phyloP scores from a whole-genome alignment of 2,888 invertebrate species.

The Scaptomyza polygonia region DNA sequence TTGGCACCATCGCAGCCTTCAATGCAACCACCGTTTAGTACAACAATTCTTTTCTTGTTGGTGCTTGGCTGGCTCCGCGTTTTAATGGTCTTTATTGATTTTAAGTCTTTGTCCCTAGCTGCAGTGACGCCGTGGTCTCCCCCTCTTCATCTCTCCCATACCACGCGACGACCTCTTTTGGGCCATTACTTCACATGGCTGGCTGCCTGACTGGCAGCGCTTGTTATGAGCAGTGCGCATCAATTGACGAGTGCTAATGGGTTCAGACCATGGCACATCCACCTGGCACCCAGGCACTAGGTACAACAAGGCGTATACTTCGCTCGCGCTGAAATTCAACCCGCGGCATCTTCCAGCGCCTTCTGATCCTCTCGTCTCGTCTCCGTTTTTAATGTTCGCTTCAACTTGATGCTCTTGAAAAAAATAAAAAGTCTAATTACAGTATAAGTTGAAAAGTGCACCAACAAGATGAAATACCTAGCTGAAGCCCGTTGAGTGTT shows the following conservation, averaged over 20 bases:
- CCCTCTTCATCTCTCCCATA: background rate
- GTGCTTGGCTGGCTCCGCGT: constrained; percentile 46
- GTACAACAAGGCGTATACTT: constrained; percentile 3
- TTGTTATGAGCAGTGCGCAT: constrained; percentile 66
- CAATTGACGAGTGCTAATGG: constrained; percentile 63
- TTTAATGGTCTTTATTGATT: constrained; percentile 79
- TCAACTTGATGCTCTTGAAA: constrained; percentile 8
- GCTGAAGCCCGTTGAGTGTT: background rate
- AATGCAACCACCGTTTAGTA: constrained; percentile 28
- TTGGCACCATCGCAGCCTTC: constrained; percentile 27
- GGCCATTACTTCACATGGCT: constrained; percentile 27
- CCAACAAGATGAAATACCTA: background rate
- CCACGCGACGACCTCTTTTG: background rate
- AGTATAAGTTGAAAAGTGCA: constrained; percentile 8
- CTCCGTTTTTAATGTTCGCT: background rate
- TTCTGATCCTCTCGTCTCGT: background rate
- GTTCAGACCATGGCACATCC: constrained; percentile 32
- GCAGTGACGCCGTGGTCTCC: constrained; percentile 9
- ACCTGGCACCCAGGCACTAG: constrained; percentile 12
- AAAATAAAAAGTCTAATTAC: constrained; percentile 15
- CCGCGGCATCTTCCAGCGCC: constrained; percentile 30
- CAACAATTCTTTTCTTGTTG: constrained; percentile 4
- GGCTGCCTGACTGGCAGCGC: constrained; percentile 5
- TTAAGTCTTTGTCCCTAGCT: constrained; percentile 54
- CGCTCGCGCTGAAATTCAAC: constrained; percentile 42